A percentile compares a stretch with the other conserved stretches of the same genome.
phyloP scores from a whole-genome alignment of 2,888 invertebrate species.

The Drosophila emarginata region DNA sequence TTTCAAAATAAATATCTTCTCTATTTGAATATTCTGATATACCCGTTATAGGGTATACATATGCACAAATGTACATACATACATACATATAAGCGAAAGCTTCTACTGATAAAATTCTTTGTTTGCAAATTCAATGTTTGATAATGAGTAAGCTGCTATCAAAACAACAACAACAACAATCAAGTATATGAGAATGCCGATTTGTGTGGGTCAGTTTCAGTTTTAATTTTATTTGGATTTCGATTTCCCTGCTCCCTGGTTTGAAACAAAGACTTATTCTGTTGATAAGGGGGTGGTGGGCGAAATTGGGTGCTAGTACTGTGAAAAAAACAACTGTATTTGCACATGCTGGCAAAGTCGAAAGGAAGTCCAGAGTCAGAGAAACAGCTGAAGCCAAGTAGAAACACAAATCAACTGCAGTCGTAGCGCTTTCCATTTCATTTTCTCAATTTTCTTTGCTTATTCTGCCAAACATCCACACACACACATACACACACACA shows the following conservation, averaged over 20 bases:
- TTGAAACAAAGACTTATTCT: constrained; percentile 2
- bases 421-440: constrained; percentile 46
- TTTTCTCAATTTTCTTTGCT: constrained; percentile 48
- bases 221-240: background rate
- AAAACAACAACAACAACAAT: background rate
- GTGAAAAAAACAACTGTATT: constrained; percentile 9
- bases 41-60: too few relatives aligned
- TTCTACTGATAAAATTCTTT: background rate
- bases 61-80: too few relatives aligned
- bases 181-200: background rate
- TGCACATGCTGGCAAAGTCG: constrained; percentile 2
- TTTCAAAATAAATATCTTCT: too few relatives aligned
- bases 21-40: too few relatives aligned
- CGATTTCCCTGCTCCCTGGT: background rate
- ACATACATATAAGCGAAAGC: background rate
- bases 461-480: constrained; percentile 35
- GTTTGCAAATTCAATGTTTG: background rate
- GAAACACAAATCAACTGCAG: constrained; percentile 51
- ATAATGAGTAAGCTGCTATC: background rate
- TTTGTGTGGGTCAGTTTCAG: background rate
- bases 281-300: background rate
- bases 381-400: constrained; percentile 30
- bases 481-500: constrained; percentile 7
- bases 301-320: background rate
- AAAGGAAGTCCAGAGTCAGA: background rate